A percentile compares a stretch with the other conserved stretches of the same genome.
These are phyloP conservation scores for Sturnus vulgaris DNA, from an alignment of 2,113 vertebrate species.

Conservation along the genomic window DNA sequence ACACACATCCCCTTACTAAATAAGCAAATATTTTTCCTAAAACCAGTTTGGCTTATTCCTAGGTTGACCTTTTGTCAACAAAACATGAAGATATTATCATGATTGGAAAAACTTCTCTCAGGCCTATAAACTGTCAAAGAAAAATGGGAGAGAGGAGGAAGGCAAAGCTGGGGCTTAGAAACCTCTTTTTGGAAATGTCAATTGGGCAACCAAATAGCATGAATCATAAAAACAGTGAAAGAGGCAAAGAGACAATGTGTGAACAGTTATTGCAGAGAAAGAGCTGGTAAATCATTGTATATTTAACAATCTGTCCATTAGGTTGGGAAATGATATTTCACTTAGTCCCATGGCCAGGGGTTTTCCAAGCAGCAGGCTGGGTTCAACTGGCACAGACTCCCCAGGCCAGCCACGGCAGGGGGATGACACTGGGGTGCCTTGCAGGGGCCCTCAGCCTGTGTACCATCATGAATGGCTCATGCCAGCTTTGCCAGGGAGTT, in stretches of 20 bases:
- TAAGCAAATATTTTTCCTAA: constrained; percentile 54
- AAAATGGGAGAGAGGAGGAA: background rate
- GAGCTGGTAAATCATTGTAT: constrained; percentile 23
- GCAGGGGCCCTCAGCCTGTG: background rate
- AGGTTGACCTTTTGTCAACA: constrained; percentile 55
- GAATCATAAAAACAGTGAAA: constrained; percentile 34
- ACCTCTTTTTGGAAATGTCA: constrained; percentile 40
- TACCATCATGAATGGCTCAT: fast-evolving
- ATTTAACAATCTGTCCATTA: background rate
- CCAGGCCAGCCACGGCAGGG: fast-evolving
- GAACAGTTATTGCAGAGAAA: constrained; percentile 13
- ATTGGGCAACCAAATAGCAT: constrained; percentile 1
- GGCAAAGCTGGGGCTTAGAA: background rate
- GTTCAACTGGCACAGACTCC: background rate
- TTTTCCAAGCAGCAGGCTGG: background rate
- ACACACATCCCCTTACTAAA: constrained; percentile 50
- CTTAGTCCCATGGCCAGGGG: background rate
- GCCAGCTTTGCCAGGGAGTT: background rate
- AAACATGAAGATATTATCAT: constrained; percentile 32
- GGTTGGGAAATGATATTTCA: background rate
- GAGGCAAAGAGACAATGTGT: constrained; percentile 27
- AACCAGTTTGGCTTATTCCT: constrained; percentile 55
- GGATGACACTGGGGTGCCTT: background rate
- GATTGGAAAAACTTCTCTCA: constrained; percentile 37
- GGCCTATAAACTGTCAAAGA: constrained; percentile 22